Conservation (phyloP, 2,888 invertebrate species). For the Brachyptera risi region DNA sequence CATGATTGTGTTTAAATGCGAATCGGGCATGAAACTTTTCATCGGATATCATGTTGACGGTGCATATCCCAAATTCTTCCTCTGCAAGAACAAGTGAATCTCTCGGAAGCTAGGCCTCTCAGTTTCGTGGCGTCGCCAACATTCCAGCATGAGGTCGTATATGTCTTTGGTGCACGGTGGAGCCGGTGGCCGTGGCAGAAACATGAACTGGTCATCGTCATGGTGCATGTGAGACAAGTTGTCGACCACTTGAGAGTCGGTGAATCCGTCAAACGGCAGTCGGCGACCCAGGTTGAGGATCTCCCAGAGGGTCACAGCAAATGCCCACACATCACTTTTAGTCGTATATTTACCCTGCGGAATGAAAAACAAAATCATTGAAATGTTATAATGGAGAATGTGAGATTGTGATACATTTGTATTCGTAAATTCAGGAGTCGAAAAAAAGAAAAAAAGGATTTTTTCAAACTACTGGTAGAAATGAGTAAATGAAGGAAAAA, state of each 20-base stretch:
- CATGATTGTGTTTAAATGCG: no score
- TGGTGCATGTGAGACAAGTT: conserved; percentile 69
- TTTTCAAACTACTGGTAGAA: no score
- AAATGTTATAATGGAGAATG: no score
- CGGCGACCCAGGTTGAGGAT: conserved; percentile 72
- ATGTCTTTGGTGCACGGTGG: conserved; percentile 55
- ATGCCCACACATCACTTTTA: conserved; percentile 88
- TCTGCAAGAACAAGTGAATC: conserved; percentile 56
- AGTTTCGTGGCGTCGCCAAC: conserved; percentile 53
- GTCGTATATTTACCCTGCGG: conserved; percentile 83
- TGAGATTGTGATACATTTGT: no score
- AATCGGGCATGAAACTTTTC: neutral
- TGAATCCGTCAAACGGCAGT: conserved; percentile 70
- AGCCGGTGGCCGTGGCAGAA: conserved; percentile 48
- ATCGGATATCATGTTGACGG: conserved; percentile 34
- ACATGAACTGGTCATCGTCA: conserved; percentile 48
- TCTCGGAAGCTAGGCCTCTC: conserved; percentile 56
- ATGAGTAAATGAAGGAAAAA: no score
- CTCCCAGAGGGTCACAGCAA: conserved; percentile 85
- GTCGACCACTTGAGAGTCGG: conserved; percentile 75
- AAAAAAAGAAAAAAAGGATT: no score
- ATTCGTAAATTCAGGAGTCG: no score
- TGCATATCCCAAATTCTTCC: conserved; percentile 47
- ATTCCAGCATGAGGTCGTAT: conserved; percentile 57
- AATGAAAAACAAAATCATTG: no score